Percentiles rank a stretch among this genome's conserved stretches.
Evolutionary conservation across 2,113 vertebrate genomes (phyloP).

Genomic region (Emydura subglobosa): DNA sequence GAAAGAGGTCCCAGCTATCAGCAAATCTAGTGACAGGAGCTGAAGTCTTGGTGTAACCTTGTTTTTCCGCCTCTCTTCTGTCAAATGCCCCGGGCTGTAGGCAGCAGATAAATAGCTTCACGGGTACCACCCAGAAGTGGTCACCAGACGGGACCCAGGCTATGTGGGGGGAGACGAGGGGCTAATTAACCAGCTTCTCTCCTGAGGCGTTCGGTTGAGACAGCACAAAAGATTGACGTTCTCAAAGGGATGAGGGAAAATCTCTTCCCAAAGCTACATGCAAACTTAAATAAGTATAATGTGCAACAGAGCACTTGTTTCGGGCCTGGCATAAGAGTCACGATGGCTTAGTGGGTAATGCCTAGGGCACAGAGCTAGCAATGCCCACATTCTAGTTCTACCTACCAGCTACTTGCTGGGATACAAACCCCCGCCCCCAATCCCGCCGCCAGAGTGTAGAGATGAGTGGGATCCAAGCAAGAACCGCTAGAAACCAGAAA

Average conservation of each 20-base stretch:
- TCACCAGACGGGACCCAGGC: neutral
- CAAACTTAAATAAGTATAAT: neutral
- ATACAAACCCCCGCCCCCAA: neutral
- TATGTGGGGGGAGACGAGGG: neutral
- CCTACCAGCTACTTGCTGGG: neutral
- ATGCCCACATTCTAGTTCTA: neutral
- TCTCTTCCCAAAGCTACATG: neutral
- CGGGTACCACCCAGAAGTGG: neutral
- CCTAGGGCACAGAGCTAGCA: neutral
- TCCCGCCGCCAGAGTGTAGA: neutral
- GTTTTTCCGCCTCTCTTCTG: neutral
- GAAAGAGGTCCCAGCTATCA: neutral
- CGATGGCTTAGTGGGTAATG: neutral
- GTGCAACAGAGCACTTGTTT: no score
- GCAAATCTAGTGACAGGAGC: fast-evolving
- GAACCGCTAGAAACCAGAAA: neutral
- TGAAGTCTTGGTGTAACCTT: neutral
- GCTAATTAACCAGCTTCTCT: slow-evolving; percentile 14
- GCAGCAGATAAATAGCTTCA: slow-evolving; percentile 16
- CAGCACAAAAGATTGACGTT: slow-evolving; percentile 27
- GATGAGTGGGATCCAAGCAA: neutral
- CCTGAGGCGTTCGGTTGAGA: neutral
- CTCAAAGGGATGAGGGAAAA: neutral
- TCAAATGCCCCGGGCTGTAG: neutral
- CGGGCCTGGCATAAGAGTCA: neutral